Base-by-base conservation (phyloP, 2,797 vertebrate genomes). In the Pseudochaenichthys georgianus region DNA sequence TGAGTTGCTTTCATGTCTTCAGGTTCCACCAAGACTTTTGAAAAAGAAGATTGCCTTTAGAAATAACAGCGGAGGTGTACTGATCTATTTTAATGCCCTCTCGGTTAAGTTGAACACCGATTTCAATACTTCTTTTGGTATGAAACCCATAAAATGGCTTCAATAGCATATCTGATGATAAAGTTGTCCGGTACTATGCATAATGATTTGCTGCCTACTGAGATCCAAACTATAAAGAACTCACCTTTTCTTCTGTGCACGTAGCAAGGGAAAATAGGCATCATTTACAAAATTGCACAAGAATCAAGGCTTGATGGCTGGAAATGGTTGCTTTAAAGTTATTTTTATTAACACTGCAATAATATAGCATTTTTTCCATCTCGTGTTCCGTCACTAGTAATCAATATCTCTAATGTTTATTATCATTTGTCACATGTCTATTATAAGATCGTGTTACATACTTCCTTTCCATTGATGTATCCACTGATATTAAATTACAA, bases 1-100 rank as follows among this genome's bases (percentile, higher is more conserved):
- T 75, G 77, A 88, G 74, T 57, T 70, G 31, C 81, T 89, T 82
- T 88, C 75, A 87, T 86, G 81, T 86, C 59, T 59, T 71, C 50
- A 10, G 78, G 80, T 90, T 85, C 52, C 66, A 75, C 46, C 46
- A 63, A 74, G 81, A 70, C 76, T 71, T 89, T 83, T 28, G 73
- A 70, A 80, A 83, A 50, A 72, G 57, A 50, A 64, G 70, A 54
- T 15, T 62, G 53, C 74, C 58, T 82, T 77, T 55, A 75, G 61
- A 84, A 79, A 83, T 71, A 81, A 80, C 75, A 80, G 57, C 38
- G 50, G 69, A 81, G 65, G 70, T 81, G 46, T 71, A 52, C 43
- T 79, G 83, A 81, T 66, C 80, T 66, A 73, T 75, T 87, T 86
- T 61, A 54, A 77, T 63, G 63, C 70, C 70, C 61, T 21, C 17